These are phyloP conservation scores for Echiichthys vipera DNA, from an alignment of 2,797 vertebrate species.

Conservation along the genomic window DNA sequence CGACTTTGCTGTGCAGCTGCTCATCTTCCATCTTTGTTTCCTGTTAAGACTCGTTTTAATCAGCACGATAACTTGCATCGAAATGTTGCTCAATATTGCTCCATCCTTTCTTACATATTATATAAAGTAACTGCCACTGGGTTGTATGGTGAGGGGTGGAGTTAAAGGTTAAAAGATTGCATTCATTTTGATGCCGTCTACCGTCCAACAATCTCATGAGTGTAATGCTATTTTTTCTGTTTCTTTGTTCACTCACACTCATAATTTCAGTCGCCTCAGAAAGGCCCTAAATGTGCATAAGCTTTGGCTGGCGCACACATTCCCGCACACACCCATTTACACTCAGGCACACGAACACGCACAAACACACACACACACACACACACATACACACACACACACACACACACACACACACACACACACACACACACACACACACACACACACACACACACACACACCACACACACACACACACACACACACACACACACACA, in stretches of 20 bases:
- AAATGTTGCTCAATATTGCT: neutral
- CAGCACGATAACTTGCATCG: neutral
- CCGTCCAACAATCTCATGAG: neutral
- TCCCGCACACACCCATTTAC: too few relatives aligned
- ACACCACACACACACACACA: too few relatives aligned
- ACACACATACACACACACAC: too few relatives aligned
- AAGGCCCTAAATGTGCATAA: neutral
- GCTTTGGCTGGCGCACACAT: neutral
- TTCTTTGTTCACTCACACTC: neutral
- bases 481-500: too few relatives aligned
- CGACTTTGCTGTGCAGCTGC: neutral
- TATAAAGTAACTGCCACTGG: neutral
- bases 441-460: too few relatives aligned
- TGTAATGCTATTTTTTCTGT: neutral
- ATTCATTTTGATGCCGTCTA: neutral
- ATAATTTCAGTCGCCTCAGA: neutral
- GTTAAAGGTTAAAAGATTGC: neutral
- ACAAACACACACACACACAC: too few relatives aligned
- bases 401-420: too few relatives aligned
- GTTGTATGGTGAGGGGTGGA: neutral
- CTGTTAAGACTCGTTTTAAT: neutral
- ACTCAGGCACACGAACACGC: too few relatives aligned
- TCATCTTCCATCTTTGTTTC: neutral
- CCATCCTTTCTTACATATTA: neutral
- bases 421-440: too few relatives aligned